Evolutionary conservation across 2,113 vertebrate species (phyloP).

Genomic region (Mystacornis crossleyi): DNA sequence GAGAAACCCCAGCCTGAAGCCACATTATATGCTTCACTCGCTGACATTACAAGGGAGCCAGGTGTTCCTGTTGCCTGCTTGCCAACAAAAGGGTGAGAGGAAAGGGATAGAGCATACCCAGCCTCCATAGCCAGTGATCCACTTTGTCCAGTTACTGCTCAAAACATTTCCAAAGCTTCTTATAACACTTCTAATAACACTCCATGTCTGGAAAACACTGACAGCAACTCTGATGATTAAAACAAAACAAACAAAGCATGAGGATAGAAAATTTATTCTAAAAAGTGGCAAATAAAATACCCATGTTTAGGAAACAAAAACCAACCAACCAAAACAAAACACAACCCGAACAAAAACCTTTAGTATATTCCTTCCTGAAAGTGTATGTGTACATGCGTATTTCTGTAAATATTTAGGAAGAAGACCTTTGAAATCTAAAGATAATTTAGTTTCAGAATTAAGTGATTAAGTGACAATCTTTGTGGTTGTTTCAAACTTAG

Average conservation of each 20-base stretch:
- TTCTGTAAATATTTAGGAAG: neutral
- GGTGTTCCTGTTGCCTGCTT: neutral
- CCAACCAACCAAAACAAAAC: neutral
- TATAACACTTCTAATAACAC: constrained; percentile 37
- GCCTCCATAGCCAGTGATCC: neutral
- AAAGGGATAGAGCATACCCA: constrained; percentile 46
- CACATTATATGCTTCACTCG: accelerated
- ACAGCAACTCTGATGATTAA: constrained; percentile 43
- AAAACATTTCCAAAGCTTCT: constrained; percentile 19
- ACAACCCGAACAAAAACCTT: neutral
- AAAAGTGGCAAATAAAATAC: neutral
- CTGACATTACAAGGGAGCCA: neutral
- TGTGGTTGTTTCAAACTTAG: neutral
- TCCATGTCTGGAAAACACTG: constrained; percentile 58
- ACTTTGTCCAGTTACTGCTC: constrained; percentile 52
- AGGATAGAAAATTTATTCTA: neutral
- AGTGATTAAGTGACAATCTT: neutral
- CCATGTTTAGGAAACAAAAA: neutral
- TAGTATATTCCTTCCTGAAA: neutral
- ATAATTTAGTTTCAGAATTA: neutral
- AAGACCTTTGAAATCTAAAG: neutral
- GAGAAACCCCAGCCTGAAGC: neutral
- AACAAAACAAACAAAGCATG: neutral
- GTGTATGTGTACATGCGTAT: neutral
- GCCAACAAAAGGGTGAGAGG: neutral